Percentiles rank a stretch among this genome's conserved stretches.
These are phyloP conservation scores for Vulpes lagopus DNA, from an alignment of 2,113 vertebrate species.

Conservation along the genomic window DNA sequence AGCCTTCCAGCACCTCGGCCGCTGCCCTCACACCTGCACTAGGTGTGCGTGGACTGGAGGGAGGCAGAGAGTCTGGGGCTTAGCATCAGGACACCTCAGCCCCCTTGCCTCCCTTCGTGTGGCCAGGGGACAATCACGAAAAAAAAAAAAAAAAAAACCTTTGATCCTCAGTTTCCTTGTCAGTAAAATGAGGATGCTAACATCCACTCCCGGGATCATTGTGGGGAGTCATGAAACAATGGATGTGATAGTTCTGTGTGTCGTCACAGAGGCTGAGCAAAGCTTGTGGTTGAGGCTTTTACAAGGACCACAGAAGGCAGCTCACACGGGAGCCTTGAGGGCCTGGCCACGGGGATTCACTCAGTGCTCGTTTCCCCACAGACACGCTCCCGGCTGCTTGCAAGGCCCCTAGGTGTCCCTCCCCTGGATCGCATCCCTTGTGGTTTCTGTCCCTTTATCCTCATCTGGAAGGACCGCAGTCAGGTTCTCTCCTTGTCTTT, in stretches of 20 bases:
- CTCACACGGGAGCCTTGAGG: accelerated
- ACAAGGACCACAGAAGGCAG: accelerated
- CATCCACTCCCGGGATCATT: not conserved
- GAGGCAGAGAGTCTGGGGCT: not conserved
- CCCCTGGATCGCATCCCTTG: not conserved
- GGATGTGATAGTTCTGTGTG: not conserved
- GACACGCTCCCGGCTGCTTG: accelerated
- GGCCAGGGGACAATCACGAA: not conserved
- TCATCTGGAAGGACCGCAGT: not conserved
- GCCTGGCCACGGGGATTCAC: accelerated
- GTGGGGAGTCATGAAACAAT: accelerated
- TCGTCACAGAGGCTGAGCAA: not conserved
- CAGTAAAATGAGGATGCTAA: not conserved
- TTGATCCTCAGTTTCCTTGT: not conserved
- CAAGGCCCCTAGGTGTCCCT: accelerated
- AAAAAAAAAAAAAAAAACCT: too few species aligned
- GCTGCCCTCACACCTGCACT: not conserved
- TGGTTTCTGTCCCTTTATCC: not conserved
- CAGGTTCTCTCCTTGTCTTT: not conserved
- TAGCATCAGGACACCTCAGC: not conserved
- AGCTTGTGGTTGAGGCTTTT: too few species aligned
- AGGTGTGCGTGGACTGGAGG: not conserved
- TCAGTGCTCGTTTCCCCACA: accelerated
- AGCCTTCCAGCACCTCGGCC: not conserved
- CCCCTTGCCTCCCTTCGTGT: not conserved